phyloP scores from a whole-genome alignment of 2,888 invertebrate species.

The Leptinotarsa peninsularis region DNA sequence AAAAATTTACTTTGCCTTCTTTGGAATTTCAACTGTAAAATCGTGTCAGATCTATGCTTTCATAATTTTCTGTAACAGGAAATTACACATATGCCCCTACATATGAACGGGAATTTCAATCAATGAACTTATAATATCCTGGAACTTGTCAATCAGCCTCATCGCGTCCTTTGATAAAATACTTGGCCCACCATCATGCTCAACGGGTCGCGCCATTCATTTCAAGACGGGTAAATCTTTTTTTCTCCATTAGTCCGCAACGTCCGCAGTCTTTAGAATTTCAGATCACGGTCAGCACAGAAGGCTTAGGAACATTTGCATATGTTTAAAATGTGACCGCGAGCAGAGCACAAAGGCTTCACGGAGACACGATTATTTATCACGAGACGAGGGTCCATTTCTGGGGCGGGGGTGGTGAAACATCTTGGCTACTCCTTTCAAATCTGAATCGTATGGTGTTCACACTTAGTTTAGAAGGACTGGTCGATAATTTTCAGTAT shows the following conservation, averaged over 20 bases:
- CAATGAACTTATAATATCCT: too few species aligned
- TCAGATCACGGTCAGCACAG: conserved; percentile 65
- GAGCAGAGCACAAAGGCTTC: conserved; percentile 64
- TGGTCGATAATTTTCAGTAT: conserved; percentile 1
- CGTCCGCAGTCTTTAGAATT: conserved; percentile 59
- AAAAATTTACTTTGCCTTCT: too few species aligned
- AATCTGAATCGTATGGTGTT: conserved; percentile 48
- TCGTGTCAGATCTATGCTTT: too few species aligned
- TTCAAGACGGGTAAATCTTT: conserved; percentile 45
- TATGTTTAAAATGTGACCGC: conserved; percentile 67
- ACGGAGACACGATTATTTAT: conserved; percentile 66
- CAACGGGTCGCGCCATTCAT: conserved; percentile 1
- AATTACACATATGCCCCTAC: too few species aligned
- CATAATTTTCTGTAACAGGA: too few species aligned
- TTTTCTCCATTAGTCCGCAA: conserved; percentile 51
- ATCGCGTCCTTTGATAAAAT: background rate
- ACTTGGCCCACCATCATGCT: background rate
- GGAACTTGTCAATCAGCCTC: too few species aligned
- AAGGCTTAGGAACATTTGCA: conserved; percentile 65
- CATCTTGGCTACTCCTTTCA: conserved; percentile 58
- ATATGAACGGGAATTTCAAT: too few species aligned
- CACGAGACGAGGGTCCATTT: conserved; percentile 46
- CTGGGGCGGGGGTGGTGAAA: conserved; percentile 55
- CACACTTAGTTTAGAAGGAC: conserved; percentile 34
- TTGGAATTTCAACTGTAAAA: too few species aligned